A percentile compares a stretch with the other conserved stretches of the same genome.
Evolutionary conservation across 92 coral and sea anemone genomes (phyloP).

Genomic region (Actinostola sp.): DNA sequence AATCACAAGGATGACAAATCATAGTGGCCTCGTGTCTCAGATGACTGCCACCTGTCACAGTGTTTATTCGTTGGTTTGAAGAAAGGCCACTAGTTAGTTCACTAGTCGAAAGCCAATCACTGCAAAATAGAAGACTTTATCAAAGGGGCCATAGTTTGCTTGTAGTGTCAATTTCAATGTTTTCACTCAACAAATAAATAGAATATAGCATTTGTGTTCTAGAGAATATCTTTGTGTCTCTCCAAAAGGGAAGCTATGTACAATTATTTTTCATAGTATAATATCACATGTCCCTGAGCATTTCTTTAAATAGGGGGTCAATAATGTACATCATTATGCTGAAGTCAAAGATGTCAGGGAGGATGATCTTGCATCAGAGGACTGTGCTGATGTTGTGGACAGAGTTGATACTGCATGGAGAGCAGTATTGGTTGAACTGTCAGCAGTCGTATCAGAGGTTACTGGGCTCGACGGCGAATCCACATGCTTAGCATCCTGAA

Average conservation of each 20-base stretch:
- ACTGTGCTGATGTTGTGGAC: slow-evolving; percentile 63
- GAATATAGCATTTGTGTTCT: slow-evolving; percentile 48
- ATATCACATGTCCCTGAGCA: slow-evolving; percentile 30
- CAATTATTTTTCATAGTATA: slow-evolving; percentile 44
- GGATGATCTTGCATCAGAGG: slow-evolving; percentile 71
- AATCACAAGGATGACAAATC: neutral
- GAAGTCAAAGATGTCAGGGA: slow-evolving; percentile 73
- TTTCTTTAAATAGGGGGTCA: slow-evolving; percentile 29
- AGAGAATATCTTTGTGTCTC: slow-evolving; percentile 53
- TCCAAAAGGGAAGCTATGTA: slow-evolving; percentile 57
- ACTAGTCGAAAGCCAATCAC: neutral
- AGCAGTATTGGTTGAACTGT: slow-evolving; percentile 45
- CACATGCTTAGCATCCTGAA: slow-evolving; percentile 39
- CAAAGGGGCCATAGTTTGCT: neutral
- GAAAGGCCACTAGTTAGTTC: too few relatives aligned
- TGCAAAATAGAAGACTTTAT: slow-evolving; percentile 4
- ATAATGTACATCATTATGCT: slow-evolving; percentile 40
- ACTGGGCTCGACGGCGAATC: slow-evolving; percentile 38
- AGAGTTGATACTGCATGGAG: slow-evolving; percentile 39
- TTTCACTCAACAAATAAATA: slow-evolving; percentile 51
- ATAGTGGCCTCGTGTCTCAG: neutral
- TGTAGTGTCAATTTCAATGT: slow-evolving; percentile 20
- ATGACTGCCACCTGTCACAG: neutral
- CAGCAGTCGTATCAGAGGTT: slow-evolving; percentile 49
- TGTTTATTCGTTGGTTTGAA: too few relatives aligned